These are phyloP conservation scores for Cerastis rubricosa DNA, from an alignment of 2,888 invertebrate genomes.

Conservation along the genomic window DNA sequence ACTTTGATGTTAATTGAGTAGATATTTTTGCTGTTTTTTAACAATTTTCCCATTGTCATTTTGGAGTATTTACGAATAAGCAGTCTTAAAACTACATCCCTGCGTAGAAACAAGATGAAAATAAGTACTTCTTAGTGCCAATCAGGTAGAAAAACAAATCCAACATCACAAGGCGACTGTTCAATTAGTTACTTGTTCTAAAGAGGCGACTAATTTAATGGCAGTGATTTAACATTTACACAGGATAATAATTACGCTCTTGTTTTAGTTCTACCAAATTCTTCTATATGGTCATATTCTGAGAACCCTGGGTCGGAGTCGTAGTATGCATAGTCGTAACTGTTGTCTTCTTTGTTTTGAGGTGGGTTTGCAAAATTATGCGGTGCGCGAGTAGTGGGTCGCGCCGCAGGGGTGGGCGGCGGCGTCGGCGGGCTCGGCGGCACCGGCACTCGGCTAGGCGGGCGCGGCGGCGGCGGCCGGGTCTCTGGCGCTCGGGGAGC, in stretches of 20 bases:
- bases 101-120: conserved; percentile 27
- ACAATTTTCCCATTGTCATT: conserved; percentile 4
- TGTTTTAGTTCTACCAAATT: conserved; percentile 92
- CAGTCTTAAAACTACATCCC: conserved; percentile 48
- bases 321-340: conserved; percentile 97
- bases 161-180: conserved; percentile 40
- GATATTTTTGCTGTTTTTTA: conserved; percentile 18
- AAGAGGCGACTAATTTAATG: conserved; percentile 89
- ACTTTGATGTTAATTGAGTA: conserved; percentile 52
- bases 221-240: conserved; percentile 79
- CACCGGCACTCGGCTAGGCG: conserved; percentile 71
- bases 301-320: conserved; percentile 92
- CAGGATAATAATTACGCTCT: conserved; percentile 77
- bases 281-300: conserved; percentile 91
- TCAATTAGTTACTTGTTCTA: conserved; percentile 67
- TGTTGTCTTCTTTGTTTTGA: conserved; percentile 92
- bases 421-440: conserved; percentile 63
- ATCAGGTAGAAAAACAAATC: conserved; percentile 39
- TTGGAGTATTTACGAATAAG: conserved; percentile 11
- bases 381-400: conserved; percentile 75
- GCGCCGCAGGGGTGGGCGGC: conserved; percentile 69
- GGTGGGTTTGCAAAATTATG: conserved; percentile 79
- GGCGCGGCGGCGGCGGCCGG: conserved; percentile 72
- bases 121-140: conserved; percentile 30
- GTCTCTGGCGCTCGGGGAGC: conserved; percentile 75